A percentile compares a stretch with the other conserved stretches of the same genome.
phyloP scores from a whole-genome alignment of 2,888 invertebrate genomes.

The Emmelina monodactyla region DNA sequence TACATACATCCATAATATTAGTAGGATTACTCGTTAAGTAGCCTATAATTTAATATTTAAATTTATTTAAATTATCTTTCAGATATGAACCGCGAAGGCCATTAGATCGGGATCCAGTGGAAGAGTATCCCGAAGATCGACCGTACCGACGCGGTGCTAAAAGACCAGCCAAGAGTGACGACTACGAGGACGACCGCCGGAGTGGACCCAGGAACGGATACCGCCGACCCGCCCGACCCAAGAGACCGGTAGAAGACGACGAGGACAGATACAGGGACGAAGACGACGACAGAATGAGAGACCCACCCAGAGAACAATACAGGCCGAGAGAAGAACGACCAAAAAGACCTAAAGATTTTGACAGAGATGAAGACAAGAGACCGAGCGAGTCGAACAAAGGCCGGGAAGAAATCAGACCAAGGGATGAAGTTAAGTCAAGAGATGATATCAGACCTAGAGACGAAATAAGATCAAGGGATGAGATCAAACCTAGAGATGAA shows the following conservation, averaged over 20 bases:
- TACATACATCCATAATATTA: no score
- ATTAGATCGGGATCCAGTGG: conserved; percentile 40
- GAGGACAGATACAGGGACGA: conserved; percentile 29
- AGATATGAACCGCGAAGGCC: conserved; percentile 60
- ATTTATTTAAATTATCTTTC: conserved; percentile 16
- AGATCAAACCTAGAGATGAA: conserved; percentile 16
- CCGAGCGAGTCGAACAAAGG: conserved; percentile 20
- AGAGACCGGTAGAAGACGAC: conserved; percentile 25
- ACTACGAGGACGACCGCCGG: conserved; percentile 38
- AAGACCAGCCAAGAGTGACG: conserved; percentile 11
- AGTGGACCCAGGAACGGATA: conserved; percentile 23
- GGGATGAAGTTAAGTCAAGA: conserved; percentile 20
- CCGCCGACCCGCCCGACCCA: conserved; percentile 29
- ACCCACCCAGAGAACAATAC: conserved; percentile 18
- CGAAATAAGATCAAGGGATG: conserved; percentile 20
- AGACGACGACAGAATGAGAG: conserved; percentile 23
- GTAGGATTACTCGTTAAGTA: no score
- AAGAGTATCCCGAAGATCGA: conserved; percentile 21
- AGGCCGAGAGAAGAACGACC: conserved; percentile 16
- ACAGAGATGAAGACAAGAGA: conserved; percentile 17
- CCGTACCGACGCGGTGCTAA: not conserved
- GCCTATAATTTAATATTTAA: not conserved
- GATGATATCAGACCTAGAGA: conserved; percentile 24
- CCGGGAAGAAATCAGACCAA: conserved; percentile 15
- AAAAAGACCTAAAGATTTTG: conserved; percentile 15